Evolutionary conservation across 1,140 invertebrate species (phyloP).

Genomic region (Parasteatoda tepidariorum): DNA sequence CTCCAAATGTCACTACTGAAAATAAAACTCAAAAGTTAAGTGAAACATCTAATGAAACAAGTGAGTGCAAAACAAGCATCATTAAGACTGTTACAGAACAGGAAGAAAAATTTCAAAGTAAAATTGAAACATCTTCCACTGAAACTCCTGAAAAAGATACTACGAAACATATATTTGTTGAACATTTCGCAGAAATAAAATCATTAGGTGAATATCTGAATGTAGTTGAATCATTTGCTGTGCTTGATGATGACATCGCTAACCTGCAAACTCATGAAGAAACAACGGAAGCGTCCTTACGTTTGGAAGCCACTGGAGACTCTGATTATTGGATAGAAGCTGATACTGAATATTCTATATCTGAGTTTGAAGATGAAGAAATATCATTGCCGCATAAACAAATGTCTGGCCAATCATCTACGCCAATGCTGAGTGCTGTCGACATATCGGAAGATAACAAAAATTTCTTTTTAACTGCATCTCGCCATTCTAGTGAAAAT

Average conservation of each 20-base stretch:
- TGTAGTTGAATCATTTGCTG: constrained; percentile 10
- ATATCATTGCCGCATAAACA: constrained; percentile 5
- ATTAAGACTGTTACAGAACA: too few relatives aligned
- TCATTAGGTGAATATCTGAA: constrained; percentile 23
- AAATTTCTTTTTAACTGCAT: not conserved
- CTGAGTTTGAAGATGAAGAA: constrained; percentile 47
- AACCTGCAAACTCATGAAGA: constrained; percentile 13
- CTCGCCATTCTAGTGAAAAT: constrained; percentile 2
- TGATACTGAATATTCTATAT: constrained; percentile 48
- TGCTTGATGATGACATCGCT: constrained; percentile 13
- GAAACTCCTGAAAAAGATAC: not conserved
- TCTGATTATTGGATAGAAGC: constrained; percentile 45
- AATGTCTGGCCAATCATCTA: not conserved
- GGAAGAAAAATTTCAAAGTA: too few relatives aligned
- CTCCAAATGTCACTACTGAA: not conserved
- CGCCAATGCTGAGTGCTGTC: not conserved
- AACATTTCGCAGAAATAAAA: constrained; percentile 50
- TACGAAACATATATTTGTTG: constrained; percentile 17
- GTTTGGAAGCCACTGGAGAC: constrained; percentile 26
- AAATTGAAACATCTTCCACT: too few relatives aligned
- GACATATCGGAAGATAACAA: not conserved
- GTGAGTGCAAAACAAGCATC: too few relatives aligned
- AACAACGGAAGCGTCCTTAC: not conserved
- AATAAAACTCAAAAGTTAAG: too few relatives aligned
- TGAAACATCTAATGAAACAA: too few relatives aligned